phyloP scores from a whole-genome alignment of 2,797 vertebrate genomes.

The Pangasius mekongensis region DNA sequence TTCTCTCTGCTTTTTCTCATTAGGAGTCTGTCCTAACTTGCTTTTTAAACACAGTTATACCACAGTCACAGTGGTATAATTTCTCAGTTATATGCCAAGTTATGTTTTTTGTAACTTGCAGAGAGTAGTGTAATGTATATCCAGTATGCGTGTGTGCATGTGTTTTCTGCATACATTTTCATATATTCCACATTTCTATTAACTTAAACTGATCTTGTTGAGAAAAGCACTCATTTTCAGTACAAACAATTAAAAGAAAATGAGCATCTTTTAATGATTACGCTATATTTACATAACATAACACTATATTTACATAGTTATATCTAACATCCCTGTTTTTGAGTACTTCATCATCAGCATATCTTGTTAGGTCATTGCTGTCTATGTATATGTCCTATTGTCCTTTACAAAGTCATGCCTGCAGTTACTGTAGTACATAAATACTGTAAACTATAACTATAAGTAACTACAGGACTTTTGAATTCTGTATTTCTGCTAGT shows the following conservation, averaged over 20 bases:
- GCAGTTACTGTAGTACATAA: too few species aligned
- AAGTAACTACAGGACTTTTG: background rate
- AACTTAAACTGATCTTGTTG: background rate
- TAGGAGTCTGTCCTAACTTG: background rate
- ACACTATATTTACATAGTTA: background rate
- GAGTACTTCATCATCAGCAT: background rate
- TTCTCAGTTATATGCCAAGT: background rate
- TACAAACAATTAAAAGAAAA: background rate
- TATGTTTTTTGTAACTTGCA: background rate
- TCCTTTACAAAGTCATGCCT: background rate
- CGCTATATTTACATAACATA: too few species aligned
- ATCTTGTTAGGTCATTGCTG: background rate
- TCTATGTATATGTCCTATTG: background rate
- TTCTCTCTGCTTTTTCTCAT: background rate
- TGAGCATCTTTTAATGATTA: background rate
- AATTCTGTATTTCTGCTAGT: background rate
- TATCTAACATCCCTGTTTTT: too few species aligned
- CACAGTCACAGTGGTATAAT: background rate
- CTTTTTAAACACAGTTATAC: background rate
- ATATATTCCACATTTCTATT: background rate
- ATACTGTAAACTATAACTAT: background rate
- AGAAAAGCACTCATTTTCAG: background rate
- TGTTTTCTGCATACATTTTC: background rate
- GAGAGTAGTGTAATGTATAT: background rate
- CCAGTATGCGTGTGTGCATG: too few species aligned